phyloP scores from a whole-genome alignment of 2,113 vertebrate species.

The Enhydra lutris region DNA sequence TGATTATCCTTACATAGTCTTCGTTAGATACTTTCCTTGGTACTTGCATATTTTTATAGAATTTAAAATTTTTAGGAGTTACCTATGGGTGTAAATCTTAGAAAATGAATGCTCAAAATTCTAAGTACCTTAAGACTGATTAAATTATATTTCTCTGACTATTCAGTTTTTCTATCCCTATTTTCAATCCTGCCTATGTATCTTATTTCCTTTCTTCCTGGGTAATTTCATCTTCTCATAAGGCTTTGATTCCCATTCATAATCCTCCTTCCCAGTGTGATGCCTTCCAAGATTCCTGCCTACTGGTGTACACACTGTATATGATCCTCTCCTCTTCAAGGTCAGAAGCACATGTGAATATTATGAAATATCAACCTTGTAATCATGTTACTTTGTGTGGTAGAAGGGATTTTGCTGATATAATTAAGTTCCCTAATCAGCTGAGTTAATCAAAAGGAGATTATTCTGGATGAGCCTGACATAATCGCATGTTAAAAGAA shows the following conservation, averaged over 20 bases:
- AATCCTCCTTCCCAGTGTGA: neutral
- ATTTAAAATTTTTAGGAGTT: neutral
- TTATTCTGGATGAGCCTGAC: neutral
- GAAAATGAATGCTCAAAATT: neutral
- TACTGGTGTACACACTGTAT: neutral
- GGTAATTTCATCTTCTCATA: neutral
- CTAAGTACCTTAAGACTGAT: neutral
- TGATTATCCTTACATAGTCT: neutral
- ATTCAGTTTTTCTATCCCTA: neutral
- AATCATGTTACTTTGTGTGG: neutral
- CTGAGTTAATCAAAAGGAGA: neutral
- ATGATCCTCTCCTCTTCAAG: neutral
- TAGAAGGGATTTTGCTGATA: neutral
- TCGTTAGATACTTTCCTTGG: neutral
- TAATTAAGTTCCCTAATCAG: neutral
- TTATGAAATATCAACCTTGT: neutral
- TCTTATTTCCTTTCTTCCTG: neutral
- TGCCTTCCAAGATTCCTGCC: neutral
- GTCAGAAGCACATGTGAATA: neutral
- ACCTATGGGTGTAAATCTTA: neutral
- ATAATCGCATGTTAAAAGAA: neutral
- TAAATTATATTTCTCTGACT: neutral
- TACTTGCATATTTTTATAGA: neutral
- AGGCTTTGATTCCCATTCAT: neutral
- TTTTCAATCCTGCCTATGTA: neutral